A percentile compares a stretch with the other conserved stretches of the same genome.
phyloP scores from a whole-genome alignment of 2,113 vertebrate genomes.

The Sarotherodon lohbergeri region DNA sequence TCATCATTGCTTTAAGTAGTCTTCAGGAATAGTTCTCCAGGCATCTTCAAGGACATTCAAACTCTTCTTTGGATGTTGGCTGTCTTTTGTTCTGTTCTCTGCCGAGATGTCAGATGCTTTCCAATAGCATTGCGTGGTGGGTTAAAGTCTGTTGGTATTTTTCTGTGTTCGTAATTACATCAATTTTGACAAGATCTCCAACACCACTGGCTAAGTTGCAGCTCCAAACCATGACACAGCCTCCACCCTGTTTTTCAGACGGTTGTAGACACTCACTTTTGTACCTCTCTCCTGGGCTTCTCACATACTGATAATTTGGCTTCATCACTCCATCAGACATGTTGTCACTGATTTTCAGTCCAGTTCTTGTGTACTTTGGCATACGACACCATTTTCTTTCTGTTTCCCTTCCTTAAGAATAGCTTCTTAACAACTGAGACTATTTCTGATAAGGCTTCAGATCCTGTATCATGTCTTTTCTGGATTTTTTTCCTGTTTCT shows the following conservation, averaged over 20 bases:
- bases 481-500: neutral
- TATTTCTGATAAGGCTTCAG: neutral
- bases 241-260: neutral
- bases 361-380: neutral
- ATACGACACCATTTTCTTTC: neutral
- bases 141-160: neutral
- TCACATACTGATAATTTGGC: neutral
- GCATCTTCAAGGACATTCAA: neutral
- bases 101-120: neutral
- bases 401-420: neutral
- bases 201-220: neutral
- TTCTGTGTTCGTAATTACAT: neutral
- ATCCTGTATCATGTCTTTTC: neutral
- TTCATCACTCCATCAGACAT: neutral
- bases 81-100: neutral
- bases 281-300: neutral
- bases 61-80: neutral
- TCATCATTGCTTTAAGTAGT: neutral
- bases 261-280: neutral
- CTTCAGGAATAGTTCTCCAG: neutral
- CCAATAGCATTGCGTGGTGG: neutral
- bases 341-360: neutral
- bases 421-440: neutral
- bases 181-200: neutral
- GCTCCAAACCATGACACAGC: neutral